phyloP scores from a whole-genome alignment of 2,113 vertebrate genomes.

The Ellobius talpinus region DNA sequence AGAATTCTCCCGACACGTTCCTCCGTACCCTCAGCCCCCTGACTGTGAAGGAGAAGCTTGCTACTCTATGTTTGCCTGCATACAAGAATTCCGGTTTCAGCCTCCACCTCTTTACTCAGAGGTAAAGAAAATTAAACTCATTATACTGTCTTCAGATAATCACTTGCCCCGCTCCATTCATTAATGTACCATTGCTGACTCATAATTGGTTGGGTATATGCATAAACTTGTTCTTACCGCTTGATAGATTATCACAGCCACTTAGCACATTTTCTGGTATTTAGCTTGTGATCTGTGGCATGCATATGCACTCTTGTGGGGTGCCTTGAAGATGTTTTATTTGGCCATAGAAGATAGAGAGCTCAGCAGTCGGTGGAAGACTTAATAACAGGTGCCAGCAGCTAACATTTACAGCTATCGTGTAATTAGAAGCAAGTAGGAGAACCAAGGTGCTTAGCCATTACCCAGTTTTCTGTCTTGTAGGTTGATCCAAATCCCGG shows the following conservation, averaged over 20 bases:
- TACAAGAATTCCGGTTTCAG: constrained; percentile 91
- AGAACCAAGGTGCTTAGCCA: fast-evolving
- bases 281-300: neutral
- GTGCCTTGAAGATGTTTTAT: neutral
- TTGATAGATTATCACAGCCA: neutral
- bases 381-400: neutral
- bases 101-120: constrained; percentile 92
- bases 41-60: constrained; percentile 85
- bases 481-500: constrained; percentile 90
- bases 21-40: constrained; percentile 80
- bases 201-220: too few relatives aligned
- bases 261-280: neutral
- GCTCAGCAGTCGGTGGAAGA: neutral
- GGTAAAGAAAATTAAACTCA: constrained; percentile 82
- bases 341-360: neutral
- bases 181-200: neutral
- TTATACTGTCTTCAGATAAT: neutral
- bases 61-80: constrained; percentile 87
- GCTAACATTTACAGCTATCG: neutral
- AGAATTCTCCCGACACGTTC: constrained; percentile 86
- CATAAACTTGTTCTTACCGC: neutral
- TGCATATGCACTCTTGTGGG: neutral
- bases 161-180: neutral
- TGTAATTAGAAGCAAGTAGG: neutral
- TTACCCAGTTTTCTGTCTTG: neutral